A percentile compares a stretch with the other conserved stretches of the same genome.
Conservation (phyloP, 2,113 vertebrate species). For the Corynorhinus townsendii region DNA sequence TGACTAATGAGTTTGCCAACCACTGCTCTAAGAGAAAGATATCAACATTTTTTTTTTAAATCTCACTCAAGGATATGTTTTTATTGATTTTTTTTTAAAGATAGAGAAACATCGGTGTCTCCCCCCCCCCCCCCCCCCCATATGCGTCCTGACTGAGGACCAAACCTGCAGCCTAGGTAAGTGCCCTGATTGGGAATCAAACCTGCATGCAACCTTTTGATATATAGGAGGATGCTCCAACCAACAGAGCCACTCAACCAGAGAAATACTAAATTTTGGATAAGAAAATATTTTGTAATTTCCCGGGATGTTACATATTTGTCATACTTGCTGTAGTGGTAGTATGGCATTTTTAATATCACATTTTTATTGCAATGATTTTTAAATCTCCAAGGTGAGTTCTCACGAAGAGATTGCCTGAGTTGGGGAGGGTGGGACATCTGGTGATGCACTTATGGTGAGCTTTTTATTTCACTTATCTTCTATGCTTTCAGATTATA, state of each 20-base stretch:
- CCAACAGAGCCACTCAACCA: background rate
- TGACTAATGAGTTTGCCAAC: no score
- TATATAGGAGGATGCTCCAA: background rate
- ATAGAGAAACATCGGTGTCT: background rate
- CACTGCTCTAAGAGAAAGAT: background rate
- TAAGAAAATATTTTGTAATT: background rate
- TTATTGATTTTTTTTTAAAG: background rate
- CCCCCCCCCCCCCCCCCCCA: background rate
- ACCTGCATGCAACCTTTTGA: background rate
- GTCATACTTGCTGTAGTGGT: background rate
- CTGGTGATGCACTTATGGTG: background rate
- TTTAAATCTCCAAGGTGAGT: background rate
- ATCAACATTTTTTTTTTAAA: background rate
- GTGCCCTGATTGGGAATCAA: background rate
- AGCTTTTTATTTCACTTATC: background rate
- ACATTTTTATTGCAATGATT: background rate
- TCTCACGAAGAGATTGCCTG: background rate
- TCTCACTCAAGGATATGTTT: background rate
- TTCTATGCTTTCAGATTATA: conserved; percentile 11
- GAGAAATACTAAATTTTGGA: background rate
- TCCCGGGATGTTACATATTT: background rate
- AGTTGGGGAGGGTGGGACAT: background rate
- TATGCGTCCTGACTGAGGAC: rapidly evolving
- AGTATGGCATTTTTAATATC: background rate
- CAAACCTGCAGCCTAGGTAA: background rate